Base-by-base conservation (phyloP, 2,113 vertebrate species). In the Neofelis nebulosa region DNA sequence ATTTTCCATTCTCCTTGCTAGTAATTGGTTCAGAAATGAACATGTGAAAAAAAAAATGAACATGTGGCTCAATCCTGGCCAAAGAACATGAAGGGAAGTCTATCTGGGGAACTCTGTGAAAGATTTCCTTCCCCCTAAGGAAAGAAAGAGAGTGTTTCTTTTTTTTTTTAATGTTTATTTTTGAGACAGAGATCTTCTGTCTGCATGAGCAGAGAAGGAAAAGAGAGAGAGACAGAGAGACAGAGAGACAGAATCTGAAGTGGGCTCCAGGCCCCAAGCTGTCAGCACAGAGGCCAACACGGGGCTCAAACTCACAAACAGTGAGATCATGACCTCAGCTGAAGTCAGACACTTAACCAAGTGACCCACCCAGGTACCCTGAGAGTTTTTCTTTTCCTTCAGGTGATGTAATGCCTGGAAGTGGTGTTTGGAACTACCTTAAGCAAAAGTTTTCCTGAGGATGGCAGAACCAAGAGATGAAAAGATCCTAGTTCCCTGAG, bases 361-460 rank as follows among this genome's bases (percentile, higher is more conserved):
- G 7, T 3, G 57, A 23, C 19, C 21, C 57, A 61, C 57, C 21
- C 57, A 61, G 57, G 57, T 61, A 7, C 57, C 57, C 57, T 3
- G 31, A 63, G 33, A 83, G 15, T 45, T 57, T 93, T 61, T 83
- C 21, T 88, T 78, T 82, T 93, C 33, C 36, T 89, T 33, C 38
- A 81, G 25, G 10, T 50, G 36, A 91, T 83, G 69, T 13, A 92
- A 83, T 63, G 16, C 41, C 18, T 86, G n/a, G 52, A 41, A 83
- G 13, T 78, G 85, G 66, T 92, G 52, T 48, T 91, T 91, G 29
- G 7, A 69, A 69, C 50, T 84, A 14, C 33, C 88, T 93, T 69
- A 93, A 84, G 27, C 57, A 69, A 23, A 76, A 61, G 36, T 80
- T 96, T 93, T 94, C n/a, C n/a, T 81, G 78, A 96, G 50, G 61